Percentiles rank a stretch among this genome's conserved stretches.
phyloP scores from a whole-genome alignment of 1,140 invertebrate species.

The Aphidius ervi region DNA sequence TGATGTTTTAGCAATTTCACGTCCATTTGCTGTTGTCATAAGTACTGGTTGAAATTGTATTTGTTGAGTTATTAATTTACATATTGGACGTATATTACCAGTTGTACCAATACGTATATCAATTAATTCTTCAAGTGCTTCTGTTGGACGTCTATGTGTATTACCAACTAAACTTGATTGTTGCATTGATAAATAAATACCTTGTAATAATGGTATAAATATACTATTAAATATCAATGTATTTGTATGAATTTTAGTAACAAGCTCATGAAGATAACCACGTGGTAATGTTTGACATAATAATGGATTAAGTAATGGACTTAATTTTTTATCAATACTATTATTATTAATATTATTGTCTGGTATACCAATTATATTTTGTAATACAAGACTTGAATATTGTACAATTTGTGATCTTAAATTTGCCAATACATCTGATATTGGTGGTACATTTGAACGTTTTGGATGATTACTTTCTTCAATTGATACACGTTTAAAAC shows the following conservation, averaged over 20 bases:
- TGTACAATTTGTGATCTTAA: conserved; percentile 63
- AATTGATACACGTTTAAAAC: conserved; percentile 63
- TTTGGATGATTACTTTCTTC: conserved; percentile 73
- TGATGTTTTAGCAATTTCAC: conserved; percentile 78
- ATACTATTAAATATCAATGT: conserved; percentile 59
- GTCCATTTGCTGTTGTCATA: conserved; percentile 66
- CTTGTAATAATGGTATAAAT: conserved; percentile 69
- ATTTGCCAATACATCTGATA: conserved; percentile 56
- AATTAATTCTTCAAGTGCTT: conserved; percentile 64
- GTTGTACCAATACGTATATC: conserved; percentile 62
- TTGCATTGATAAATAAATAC: conserved; percentile 65
- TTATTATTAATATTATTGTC: conserved; percentile 16
- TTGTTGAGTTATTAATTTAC: conserved; percentile 70
- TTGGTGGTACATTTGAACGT: conserved; percentile 58
- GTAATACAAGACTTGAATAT: conserved; percentile 59
- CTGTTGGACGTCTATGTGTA: conserved; percentile 65
- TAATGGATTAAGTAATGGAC: conserved; percentile 61
- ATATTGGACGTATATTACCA: conserved; percentile 67
- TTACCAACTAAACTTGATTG: conserved; percentile 68
- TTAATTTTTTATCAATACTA: conserved; percentile 28
- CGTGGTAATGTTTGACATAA: conserved; percentile 62
- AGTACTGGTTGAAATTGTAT: conserved; percentile 72
- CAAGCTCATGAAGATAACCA: conserved; percentile 65
- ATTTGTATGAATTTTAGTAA: conserved; percentile 57
- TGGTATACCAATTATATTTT: conserved; percentile 54